These are phyloP conservation scores for Lagopus leucura DNA, from an alignment of 2,113 vertebrate species.

Conservation along the genomic window DNA sequence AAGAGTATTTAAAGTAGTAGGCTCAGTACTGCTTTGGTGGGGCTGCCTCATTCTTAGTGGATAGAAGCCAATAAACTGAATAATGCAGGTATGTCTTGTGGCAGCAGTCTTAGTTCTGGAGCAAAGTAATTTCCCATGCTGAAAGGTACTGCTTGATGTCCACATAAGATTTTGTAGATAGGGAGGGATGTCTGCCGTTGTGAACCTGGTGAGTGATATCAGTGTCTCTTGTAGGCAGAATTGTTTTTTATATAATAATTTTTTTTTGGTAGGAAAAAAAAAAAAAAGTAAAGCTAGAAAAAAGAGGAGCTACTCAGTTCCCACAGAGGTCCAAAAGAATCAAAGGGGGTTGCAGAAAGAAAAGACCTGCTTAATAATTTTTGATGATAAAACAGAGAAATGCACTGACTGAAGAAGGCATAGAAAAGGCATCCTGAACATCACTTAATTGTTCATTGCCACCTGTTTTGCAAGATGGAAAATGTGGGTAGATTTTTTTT, in stretches of 20 bases:
- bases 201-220: not conserved
- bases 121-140: not conserved
- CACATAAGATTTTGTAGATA: not conserved
- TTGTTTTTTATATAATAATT: not conserved
- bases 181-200: not conserved
- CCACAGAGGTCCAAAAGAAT: not conserved
- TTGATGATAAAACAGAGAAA: not conserved
- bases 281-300: not conserved
- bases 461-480: constrained; percentile 25
- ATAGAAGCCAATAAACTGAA: not conserved
- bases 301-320: not conserved
- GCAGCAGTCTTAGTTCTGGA: not conserved
- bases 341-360: rapidly evolving
- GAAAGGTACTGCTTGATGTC: not conserved
- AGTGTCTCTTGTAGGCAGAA: not conserved
- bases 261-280: not conserved
- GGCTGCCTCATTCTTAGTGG: not conserved
- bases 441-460: not conserved
- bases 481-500: not conserved
- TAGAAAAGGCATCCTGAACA: not conserved
- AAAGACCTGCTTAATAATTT: not conserved
- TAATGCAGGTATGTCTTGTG: rapidly evolving
- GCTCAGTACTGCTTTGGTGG: not conserved
- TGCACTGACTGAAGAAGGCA: not conserved
- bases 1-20: not conserved